Evolutionary conservation across 2,888 invertebrate genomes (phyloP), one percentile per base, ranked within the genome.

Genomic region (Ceraclea dissimilis): DNA sequence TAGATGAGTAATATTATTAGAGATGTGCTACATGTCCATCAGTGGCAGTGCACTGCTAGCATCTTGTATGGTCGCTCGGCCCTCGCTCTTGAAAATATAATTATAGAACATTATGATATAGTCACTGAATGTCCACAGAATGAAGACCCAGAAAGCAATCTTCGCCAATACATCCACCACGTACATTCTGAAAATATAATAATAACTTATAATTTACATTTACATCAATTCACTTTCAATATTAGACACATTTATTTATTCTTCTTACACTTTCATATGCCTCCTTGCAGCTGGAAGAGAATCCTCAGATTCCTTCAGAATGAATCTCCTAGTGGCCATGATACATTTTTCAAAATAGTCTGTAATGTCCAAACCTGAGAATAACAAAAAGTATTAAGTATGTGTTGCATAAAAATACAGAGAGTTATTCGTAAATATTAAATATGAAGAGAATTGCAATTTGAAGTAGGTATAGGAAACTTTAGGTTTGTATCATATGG

Each of bases 271-370:
- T 76, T 73, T 83, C 85, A 91, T 86, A 64, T 91, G 90, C 51
- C 87, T 77, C 62, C 80, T 80, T 2, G 92, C 92, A 0, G 87
- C 85, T 1, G 91, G 90, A 20, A 93, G 71, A 0, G 88, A 86
- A 31, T 89, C 86, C 43, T 90, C 89, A 1, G 79, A 75, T 66
- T 95, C 94, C 63, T 93, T 91, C 1, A 95, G 74, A 57, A 94
- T 86, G 66, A 83, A 90, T 49, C 85, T 71, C 44, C 94, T 80
- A 0, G 93, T 88, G 0, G 92, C 85, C 63, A 85, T 76, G 57
- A 90, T 84, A 70, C 93, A 93, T 65, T 85, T 80, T 63, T 88
- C 88, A 66, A 95, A 88, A 68, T 95, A 95, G 1, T 82, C 81
- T 16, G 82, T 76, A 68, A 93, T 82, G 67, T 93, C 83, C 66